Evolutionary conservation across 2,888 invertebrate species (phyloP).

Genomic region (Xylocampa areola): DNA sequence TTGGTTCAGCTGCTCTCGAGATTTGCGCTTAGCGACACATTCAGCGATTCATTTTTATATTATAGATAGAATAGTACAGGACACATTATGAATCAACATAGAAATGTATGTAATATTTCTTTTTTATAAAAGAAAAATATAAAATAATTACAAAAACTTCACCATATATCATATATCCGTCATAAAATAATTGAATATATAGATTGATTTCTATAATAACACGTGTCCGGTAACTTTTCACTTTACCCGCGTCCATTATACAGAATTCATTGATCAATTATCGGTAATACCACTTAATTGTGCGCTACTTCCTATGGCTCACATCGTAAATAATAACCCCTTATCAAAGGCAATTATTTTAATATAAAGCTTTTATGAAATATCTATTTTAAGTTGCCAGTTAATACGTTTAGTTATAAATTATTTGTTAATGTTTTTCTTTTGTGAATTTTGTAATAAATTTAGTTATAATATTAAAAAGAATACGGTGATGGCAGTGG

Average conservation of each 20-base stretch:
- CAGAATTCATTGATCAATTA: conserved; percentile 52
- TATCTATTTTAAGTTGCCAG: conserved; percentile 23
- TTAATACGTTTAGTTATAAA: conserved; percentile 4
- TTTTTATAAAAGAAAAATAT: not conserved
- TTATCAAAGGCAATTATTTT: conserved; percentile 52
- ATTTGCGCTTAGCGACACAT: too few relatives aligned
- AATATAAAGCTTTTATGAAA: conserved; percentile 42
- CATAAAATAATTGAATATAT: conserved; percentile 18
- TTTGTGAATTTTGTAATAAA: too few relatives aligned
- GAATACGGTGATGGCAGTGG: too few relatives aligned
- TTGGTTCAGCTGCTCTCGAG: too few relatives aligned
- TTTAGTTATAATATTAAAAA: too few relatives aligned
- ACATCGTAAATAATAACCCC: conserved; percentile 43
- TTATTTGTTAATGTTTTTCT: not conserved
- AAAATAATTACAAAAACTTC: not conserved
- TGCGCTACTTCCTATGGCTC: conserved; percentile 27
- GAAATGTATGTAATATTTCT: too few relatives aligned
- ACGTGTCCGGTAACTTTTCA: conserved; percentile 45
- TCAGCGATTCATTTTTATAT: too few relatives aligned
- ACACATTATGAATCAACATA: too few relatives aligned
- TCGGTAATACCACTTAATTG: conserved; percentile 51
- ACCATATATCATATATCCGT: conserved; percentile 12
- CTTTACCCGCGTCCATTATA: conserved; percentile 35
- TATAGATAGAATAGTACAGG: too few relatives aligned
- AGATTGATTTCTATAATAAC: conserved; percentile 31